Evolutionary conservation across 1,140 invertebrate genomes (phyloP), one percentile per base, ranked within the genome.

Genomic region (Mesaphorura yosii): DNA sequence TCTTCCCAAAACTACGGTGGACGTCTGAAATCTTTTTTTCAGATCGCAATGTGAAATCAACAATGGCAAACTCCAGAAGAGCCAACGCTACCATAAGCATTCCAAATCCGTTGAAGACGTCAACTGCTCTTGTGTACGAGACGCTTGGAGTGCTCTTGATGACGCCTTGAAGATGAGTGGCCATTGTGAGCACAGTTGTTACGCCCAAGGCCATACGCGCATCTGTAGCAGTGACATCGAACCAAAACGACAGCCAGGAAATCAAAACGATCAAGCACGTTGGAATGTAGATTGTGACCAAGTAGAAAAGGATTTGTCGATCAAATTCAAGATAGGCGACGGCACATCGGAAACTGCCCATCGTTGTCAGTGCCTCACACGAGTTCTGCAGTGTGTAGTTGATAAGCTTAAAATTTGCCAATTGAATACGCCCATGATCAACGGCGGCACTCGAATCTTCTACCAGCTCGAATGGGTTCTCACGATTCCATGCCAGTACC

Each of bases 401-500:
- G 69, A 90, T 87, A 52, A 95, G 72, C 3, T 88, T 90, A 72
- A 95, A 95, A 60, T 88, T 77, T 55, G 91, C 90, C 66, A 95
- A 77, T 69, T 92, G 85, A 65, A 95, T 76, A 69, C 91, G 90
- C 71, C 31, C 31, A 10, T 34, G n/a, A n/a, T n/a, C n/a, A n/a
- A n/a, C n/a, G n/a, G n/a, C 31, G 10, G 10, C 31, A 34, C 31
- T 34, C 10, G 31, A 34, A 34, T 34, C 31, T 34, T 86, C 87
- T 44, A 89, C 87, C 53, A 94, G 82, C 74, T 95, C 90, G 34
- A 95, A 88, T 7, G 90, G 90, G 67, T 92, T 86, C 17, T 82
- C 84, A 66, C 88, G 82, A 70, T 93, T 93, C 90, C 90, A 95
- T 59, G 86, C 71, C 70, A 94, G 93, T 57, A 90, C 86, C 60